A percentile compares a stretch with the other conserved stretches of the same genome.
Conservation (phyloP, 2,113 vertebrate species). For the Albula goreensis region DNA sequence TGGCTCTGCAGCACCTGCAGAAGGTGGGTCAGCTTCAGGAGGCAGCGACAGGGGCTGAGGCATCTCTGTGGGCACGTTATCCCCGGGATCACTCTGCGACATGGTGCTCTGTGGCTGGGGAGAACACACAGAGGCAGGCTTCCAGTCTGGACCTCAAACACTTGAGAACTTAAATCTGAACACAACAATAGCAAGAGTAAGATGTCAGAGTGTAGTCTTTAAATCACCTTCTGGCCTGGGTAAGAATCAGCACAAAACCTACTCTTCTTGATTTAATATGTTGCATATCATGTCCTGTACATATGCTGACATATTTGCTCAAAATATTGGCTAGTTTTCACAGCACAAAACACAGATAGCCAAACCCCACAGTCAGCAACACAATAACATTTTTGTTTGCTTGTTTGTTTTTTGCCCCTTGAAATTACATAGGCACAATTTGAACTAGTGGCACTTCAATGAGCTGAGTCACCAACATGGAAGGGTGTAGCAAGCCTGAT, state of each 20-base stretch:
- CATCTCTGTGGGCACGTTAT: conserved; percentile 31
- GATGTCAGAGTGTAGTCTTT: background rate
- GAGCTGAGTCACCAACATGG: too few relatives aligned
- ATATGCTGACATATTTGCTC: too few relatives aligned
- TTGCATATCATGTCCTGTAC: too few relatives aligned
- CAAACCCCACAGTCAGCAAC: too few relatives aligned
- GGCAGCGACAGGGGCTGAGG: conserved; percentile 19
- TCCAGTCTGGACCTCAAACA: background rate
- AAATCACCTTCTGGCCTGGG: too few relatives aligned
- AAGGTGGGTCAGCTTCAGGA: background rate
- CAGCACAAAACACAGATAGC: too few relatives aligned
- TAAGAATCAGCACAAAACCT: background rate
- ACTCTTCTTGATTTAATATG: background rate
- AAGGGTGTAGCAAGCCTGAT: too few relatives aligned
- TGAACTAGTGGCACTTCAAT: too few relatives aligned
- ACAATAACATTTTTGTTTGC: too few relatives aligned
- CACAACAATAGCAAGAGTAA: background rate
- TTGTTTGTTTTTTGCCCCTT: too few relatives aligned
- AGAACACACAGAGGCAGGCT: conserved; percentile 3
- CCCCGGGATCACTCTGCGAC: conserved; percentile 55
- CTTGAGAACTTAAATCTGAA: background rate
- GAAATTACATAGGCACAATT: too few relatives aligned
- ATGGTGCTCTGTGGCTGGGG: conserved; percentile 60
- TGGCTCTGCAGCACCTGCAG: conserved; percentile 33
- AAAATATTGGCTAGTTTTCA: too few relatives aligned